Percentiles rank a stretch among this genome's conserved stretches.
phyloP scores from a whole-genome alignment of 1,140 invertebrate species.

The Maconellicoccus hirsutus region DNA sequence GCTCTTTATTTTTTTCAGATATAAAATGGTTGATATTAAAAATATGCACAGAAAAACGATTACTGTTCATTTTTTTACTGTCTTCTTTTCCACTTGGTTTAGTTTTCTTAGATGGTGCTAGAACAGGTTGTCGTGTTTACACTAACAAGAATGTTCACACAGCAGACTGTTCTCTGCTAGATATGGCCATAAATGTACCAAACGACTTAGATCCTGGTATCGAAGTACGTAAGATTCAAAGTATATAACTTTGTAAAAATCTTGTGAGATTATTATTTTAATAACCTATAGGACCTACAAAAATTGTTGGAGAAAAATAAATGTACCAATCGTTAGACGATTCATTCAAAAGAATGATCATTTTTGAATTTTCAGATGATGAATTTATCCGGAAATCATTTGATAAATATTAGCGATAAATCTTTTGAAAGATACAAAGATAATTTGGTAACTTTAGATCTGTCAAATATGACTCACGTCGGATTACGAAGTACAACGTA shows the following conservation, averaged over 20 bases:
- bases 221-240: background rate
- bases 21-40: background rate
- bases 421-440: background rate
- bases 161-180: background rate
- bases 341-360: no score
- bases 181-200: background rate
- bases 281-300: no score
- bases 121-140: background rate
- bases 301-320: no score
- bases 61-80: no score
- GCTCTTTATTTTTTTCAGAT: background rate
- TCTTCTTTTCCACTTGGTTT: no score
- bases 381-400: background rate
- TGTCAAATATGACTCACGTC: background rate
- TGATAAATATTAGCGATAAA: background rate
- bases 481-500: background rate
- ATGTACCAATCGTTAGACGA: no score
- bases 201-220: background rate
- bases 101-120: background rate
- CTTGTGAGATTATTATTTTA: no score
- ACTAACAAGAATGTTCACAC: background rate
- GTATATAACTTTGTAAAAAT: no score
- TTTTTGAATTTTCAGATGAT: no score
- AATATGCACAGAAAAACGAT: no score
- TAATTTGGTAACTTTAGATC: background rate